Percentiles rank a stretch among this genome's conserved stretches.
Evolutionary conservation across 2,888 invertebrate genomes (phyloP).

Genomic region (Subacronicta megacephala): DNA sequence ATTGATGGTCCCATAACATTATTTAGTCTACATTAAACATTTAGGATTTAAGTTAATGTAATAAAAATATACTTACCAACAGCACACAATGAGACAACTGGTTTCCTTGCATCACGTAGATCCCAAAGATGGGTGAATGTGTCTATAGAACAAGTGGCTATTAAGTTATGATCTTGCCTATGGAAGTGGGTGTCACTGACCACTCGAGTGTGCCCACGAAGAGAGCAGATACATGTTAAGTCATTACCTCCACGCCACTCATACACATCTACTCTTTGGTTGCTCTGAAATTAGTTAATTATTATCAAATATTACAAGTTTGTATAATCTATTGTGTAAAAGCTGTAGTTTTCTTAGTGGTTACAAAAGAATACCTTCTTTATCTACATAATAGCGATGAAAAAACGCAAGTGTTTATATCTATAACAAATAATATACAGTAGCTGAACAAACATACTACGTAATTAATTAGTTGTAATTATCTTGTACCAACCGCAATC

Average conservation of each 20-base stretch:
- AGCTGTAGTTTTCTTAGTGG: neutral
- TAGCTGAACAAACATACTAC: neutral
- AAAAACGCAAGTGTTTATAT: no score
- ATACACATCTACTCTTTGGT: conserved; percentile 96
- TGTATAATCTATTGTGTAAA: neutral
- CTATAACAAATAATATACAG: no score
- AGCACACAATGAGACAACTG: conserved; percentile 95
- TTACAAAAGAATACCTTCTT: neutral
- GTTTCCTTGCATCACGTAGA: conserved; percentile 95
- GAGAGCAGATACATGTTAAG: conserved; percentile 92
- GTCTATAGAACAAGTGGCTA: conserved; percentile 97
- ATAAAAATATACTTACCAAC: conserved; percentile 90
- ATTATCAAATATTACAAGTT: no score
- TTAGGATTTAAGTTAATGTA: no score
- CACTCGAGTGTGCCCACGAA: conserved; percentile 95
- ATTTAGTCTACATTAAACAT: no score
- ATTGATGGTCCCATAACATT: no score
- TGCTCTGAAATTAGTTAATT: conserved; percentile 90
- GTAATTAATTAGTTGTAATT: neutral
- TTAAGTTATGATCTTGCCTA: conserved; percentile 86
- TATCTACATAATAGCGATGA: no score
- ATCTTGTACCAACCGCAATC: conserved; percentile 91
- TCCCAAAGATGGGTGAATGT: conserved; percentile 98
- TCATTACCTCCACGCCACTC: conserved; percentile 93
- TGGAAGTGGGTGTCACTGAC: conserved; percentile 98